These are phyloP conservation scores for Vulpes lagopus DNA, from an alignment of 2,113 vertebrate species.

Conservation along the genomic window DNA sequence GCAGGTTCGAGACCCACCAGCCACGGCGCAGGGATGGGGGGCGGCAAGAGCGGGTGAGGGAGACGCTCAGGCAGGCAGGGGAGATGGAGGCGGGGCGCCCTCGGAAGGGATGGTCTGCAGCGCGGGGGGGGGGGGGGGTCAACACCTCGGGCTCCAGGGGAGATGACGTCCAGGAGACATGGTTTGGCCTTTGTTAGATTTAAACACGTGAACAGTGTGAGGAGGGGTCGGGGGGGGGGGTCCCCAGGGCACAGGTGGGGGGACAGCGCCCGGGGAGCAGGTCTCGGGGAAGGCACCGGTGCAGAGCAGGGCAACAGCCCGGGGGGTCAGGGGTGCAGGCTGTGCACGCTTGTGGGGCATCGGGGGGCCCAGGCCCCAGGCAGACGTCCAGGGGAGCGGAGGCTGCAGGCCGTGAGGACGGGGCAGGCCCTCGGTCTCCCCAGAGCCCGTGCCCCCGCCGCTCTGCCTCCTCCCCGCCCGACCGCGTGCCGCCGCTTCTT, in stretches of 20 bases:
- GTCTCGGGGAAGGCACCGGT: too few relatives aligned
- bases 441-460: too few relatives aligned
- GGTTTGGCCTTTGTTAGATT: not conserved
- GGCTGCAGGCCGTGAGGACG: accelerated
- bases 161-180: not conserved
- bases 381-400: too few relatives aligned
- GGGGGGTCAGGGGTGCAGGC: too few relatives aligned
- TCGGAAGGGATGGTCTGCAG: not conserved
- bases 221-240: not conserved
- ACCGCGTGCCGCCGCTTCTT: too few relatives aligned
- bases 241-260: too few relatives aligned
- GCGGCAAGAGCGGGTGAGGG: not conserved
- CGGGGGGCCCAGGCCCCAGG: too few relatives aligned
- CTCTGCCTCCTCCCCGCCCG: too few relatives aligned
- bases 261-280: too few relatives aligned
- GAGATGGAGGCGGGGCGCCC: not conserved
- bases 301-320: too few relatives aligned
- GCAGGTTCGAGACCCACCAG: not conserved
- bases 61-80: not conserved
- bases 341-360: too few relatives aligned
- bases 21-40: not conserved
- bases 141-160: not conserved
- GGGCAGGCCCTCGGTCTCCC: too few relatives aligned
- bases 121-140: not conserved
- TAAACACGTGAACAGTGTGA: not conserved